Evolutionary conservation across 2,113 vertebrate species (phyloP).

Genomic region (Amphiprion percula): DNA sequence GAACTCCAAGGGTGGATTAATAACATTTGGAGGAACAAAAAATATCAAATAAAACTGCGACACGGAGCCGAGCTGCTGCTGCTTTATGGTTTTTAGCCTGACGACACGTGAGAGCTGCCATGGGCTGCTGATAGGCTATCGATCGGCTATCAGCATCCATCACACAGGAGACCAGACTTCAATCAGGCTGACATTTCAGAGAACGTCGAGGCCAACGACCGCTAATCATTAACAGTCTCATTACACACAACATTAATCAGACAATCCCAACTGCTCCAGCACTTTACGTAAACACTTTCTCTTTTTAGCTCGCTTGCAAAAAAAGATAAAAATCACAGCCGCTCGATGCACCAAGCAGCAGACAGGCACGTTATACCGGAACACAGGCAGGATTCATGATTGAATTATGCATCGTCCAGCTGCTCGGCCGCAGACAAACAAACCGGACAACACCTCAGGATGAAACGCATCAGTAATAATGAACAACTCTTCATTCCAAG

Average conservation of each 20-base stretch:
- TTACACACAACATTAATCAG: conserved; percentile 78
- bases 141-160: conserved; percentile 70
- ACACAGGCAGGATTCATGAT: conserved; percentile 4
- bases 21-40: conserved; percentile 40
- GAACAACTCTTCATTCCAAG: neutral
- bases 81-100: conserved; percentile 65
- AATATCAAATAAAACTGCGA: conserved; percentile 38
- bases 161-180: conserved; percentile 64
- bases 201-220: conserved; percentile 57
- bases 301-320: conserved; percentile 13
- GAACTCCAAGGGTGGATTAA: conserved; percentile 69
- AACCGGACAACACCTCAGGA: neutral
- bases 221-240: conserved; percentile 69
- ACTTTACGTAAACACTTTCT: conserved; percentile 60
- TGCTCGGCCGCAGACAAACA: neutral
- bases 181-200: conserved; percentile 72
- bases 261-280: conserved; percentile 49
- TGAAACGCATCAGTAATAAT: conserved; percentile 11
- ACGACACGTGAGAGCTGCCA: conserved; percentile 66
- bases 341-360: conserved; percentile 7
- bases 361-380: neutral
- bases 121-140: conserved; percentile 69
- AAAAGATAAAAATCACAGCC: conserved; percentile 39
- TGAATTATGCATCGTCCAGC: conserved; percentile 2
- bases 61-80: conserved; percentile 39